Evolutionary conservation across 2,797 vertebrate species (phyloP), one percentile per base, ranked within the genome.

Genomic region (Oceanodroma leucorhoa): DNA sequence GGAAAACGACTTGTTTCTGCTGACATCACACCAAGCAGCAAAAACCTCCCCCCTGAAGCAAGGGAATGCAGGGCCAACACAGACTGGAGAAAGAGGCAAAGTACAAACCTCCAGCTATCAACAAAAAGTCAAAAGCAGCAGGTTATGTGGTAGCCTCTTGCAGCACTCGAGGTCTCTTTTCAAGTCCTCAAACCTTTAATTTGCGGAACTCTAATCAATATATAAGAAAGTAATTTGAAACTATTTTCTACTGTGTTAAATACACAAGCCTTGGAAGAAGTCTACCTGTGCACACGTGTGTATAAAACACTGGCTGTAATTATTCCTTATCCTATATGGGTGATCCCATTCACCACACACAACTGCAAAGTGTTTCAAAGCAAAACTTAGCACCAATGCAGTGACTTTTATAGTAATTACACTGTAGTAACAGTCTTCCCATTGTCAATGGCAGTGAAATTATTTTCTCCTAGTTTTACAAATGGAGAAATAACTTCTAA

Each of bases 1-100:
- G 91, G 87, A 87, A 94, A 87, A 93, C 46, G 0, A 54, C 14
- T 91, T 83, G 40, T 80, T 96, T 95, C 96, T 96, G 95, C 94
- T 91, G 91, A 94, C 87, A 87, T 58, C 70, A 94, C 83, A 84
- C 4, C 24, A 66, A 54, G 73, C 40, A 90, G 83, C 72, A 87
- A 81, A 76, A 90, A 5, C 40, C 64, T 73, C 32, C 27, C 34
- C 66, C 57, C 55, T 32, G 77, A 50, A 53, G 62, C 1, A 7
- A 81, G 48, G 45, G 61, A 73, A 91, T 9, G 61, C 48, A 84
- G 46, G 62, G 32, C 71, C 51, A 61, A 76, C n/a, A 58, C 45
- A 62, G 43, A 14, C n/a, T 30, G 51, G 11, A 77, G 22, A 57
- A 24, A 73, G 34, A 84, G 43, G 57, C 75, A 67, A 72, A 93